Conservation (phyloP, 2,113 vertebrate genomes). For the Recurvirostra avosetta region DNA sequence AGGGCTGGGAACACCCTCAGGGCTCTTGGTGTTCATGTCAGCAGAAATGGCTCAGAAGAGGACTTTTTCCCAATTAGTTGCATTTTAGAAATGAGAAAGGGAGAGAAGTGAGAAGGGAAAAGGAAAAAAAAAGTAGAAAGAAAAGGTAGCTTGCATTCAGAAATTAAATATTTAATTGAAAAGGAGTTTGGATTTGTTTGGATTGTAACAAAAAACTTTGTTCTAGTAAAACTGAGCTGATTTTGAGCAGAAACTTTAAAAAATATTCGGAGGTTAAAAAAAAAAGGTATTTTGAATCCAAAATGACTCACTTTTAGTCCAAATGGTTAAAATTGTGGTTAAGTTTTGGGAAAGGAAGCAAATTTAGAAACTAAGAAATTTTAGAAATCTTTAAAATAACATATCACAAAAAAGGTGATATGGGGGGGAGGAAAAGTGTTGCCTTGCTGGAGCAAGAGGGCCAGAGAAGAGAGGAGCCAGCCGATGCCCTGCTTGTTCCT, state of each 20-base stretch:
- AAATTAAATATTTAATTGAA: not conserved
- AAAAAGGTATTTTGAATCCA: not conserved
- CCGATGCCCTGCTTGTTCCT: not conserved
- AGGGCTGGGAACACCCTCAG: not conserved
- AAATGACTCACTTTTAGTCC: not conserved
- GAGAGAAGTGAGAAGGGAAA: not conserved
- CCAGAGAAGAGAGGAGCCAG: not conserved
- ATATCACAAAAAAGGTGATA: not conserved
- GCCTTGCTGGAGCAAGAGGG: not conserved
- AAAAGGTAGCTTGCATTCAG: not conserved
- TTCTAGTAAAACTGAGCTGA: not conserved
- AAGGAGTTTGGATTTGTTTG: not conserved
- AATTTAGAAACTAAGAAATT: not conserved
- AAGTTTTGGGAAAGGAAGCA: not conserved
- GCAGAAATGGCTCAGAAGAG: not conserved
- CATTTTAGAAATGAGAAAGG: not conserved
- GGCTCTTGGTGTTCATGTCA: not conserved
- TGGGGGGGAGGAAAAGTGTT: not conserved
- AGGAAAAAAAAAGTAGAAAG: fast-evolving
- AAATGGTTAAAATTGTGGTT: not conserved
- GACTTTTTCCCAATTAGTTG: not conserved
- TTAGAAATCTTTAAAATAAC: not conserved
- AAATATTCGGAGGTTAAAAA: not conserved
- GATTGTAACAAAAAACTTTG: not conserved
- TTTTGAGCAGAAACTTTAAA: not conserved